phyloP scores from a whole-genome alignment of 2,797 vertebrate species.

The Yasuhikotakia modesta region DNA sequence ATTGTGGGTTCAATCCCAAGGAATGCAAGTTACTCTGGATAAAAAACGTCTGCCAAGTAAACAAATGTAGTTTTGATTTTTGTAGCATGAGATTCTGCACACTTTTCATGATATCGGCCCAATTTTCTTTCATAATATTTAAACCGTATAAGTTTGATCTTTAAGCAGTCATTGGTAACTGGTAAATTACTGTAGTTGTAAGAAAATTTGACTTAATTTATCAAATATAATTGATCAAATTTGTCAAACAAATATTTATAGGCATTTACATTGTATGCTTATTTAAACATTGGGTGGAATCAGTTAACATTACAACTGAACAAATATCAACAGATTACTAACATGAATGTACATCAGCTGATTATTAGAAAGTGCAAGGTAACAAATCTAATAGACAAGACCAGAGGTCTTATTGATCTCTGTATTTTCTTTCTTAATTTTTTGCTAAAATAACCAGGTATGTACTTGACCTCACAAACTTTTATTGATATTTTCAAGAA shows the following conservation, averaged over 20 bases:
- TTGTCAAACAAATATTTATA: constrained; percentile 1
- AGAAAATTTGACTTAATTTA: background rate
- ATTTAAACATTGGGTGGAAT: background rate
- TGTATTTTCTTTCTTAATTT: background rate
- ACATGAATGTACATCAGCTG: background rate
- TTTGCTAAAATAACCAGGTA: background rate
- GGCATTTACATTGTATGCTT: background rate
- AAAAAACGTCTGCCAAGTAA: too few species aligned
- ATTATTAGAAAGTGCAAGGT: background rate
- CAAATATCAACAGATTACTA: background rate
- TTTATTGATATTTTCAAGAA: background rate
- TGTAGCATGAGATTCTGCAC: too few species aligned
- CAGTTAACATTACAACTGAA: background rate
- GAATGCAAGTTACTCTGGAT: too few species aligned
- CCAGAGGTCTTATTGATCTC: background rate
- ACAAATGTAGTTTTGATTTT: too few species aligned
- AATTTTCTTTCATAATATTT: too few species aligned
- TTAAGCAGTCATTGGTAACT: too few species aligned
- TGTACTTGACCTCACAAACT: background rate
- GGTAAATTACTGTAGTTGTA: background rate
- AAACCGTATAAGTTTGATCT: too few species aligned
- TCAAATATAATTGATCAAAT: too few species aligned
- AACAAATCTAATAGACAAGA: background rate
- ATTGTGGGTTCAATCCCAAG: too few species aligned
- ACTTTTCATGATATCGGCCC: too few species aligned